Base-by-base conservation (phyloP, 37 sponge, comb jelly and placozoan genomes). In the Hexactinellida sp. region DNA sequence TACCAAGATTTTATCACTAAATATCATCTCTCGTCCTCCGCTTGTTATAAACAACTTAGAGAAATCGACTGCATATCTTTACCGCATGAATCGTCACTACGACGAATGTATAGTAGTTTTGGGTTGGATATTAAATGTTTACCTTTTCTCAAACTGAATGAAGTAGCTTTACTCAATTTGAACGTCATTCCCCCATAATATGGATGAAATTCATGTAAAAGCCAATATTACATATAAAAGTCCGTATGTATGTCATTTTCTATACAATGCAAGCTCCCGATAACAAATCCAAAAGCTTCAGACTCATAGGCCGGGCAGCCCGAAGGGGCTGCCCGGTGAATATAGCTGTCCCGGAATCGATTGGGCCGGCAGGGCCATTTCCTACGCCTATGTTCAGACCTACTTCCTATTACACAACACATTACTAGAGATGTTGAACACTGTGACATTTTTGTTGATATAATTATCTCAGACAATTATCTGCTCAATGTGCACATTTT, bases 391-490 rank as follows among this genome's bases (percentile, higher is more conserved):
- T n/a, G n/a, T n/a, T n/a, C n/a, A n/a, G 47, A 41, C 13, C 13
- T 63, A 63, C 76, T 63, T 28, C 76, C 76, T 7, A 23, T 63
- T n/a, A 63, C 76, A 21, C 76, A 3, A 7, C 76, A 63, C 3
- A n/a, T 63, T 32, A 63, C 13, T n/a, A 32, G 76, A 32, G 76
- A 63, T 63, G 13, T 63, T 28, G 76, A 63, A 63, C 3, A 32
- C 32, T 63, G 76, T 63, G 76, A 23, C 5, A 3, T 63, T 32
- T 32, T 63, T n/a, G 13, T 63, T 32, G 76, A 63, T 63, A 23
- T 28, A 23, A 63, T 63, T 63, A 23, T 63, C 76, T 63, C 76
- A 63, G 76, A 63, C 34, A 63, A 63, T 32, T 63, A 63, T 63
- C 76, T 23, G 25, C 34, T 63, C 32, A 63, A 63, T 63, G 76